Evolutionary conservation across 2,113 vertebrate species (phyloP), one percentile per base, ranked within the genome.

Genomic region (Platysteira castanea): DNA sequence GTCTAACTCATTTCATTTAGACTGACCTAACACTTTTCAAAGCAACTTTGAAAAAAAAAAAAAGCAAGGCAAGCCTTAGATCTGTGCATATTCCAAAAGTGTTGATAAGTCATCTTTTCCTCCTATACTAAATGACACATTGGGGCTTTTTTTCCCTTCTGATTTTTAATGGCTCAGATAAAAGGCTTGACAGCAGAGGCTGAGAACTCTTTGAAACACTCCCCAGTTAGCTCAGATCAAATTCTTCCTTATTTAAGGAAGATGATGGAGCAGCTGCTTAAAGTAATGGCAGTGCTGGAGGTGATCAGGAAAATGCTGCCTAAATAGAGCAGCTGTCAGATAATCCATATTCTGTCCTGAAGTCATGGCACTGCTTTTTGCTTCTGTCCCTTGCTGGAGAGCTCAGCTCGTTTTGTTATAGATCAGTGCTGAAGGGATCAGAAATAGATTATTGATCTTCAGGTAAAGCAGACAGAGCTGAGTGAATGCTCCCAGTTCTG

Each of bases 111-210:
- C 46, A 49, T 67, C 68, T 30, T 93, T 91, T 80, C 74, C 31
- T 84, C 33, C 68, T 71, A 17, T 44, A 13, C 76, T 92, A 86
- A 90, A 63, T 90, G 92, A 89, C 87, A 93, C 68, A 89, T 57
- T 90, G 47, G 64, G 67, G 20, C 35, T 89, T 85, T 83, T 82
- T 75, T 86, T 77, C 30, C 42, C 31, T 33, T 63, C 78, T 77
- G 87, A n/a, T 78, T 94, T 89, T 95, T 73, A 94, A 44, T 86
- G 83, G 37, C 67, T 93, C 56, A 60, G 76, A 95, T 96, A 71
- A 96, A 97, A 96, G 69, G 18, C 80, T 75, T 92, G 88, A 90
- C 88, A 95, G 42, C 52, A 96, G 90, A 92, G 60, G 37, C 76
- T 92, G 85, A 49, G 78, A 94, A 86, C n/a, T 59, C 93, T 96